Evolutionary conservation across 1,140 invertebrate species (phyloP), one percentile per base, ranked within the genome.

Genomic region (Drosophila ananassae): DNA sequence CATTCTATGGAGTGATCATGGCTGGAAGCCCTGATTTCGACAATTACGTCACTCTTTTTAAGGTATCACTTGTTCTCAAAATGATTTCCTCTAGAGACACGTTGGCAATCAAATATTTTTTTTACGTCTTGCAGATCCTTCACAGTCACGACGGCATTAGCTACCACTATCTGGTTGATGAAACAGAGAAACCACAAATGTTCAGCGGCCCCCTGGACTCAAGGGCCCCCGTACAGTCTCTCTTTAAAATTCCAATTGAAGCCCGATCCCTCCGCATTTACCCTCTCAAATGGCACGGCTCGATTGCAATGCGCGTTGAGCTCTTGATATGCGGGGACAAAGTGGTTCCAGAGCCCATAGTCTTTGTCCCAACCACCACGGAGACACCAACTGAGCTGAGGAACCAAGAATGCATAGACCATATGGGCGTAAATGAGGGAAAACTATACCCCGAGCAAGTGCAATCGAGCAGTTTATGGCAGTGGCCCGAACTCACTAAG

Each of bases 1-100:
- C 95, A 0, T 90, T 97, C 2, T 97, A 96, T 90, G 96, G 96
- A 0, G 92, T 97, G 7, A 85, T 94, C 24, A 83, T 96, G 59
- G 94, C 94, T 73, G 96, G 96, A 21, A 95, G 93, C 90, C 93
- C 94, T 0, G 62, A 93, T 2, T 93, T 93, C 50, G 93, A 96
- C 73, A 94, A 96, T 79, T 96, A 94, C 84, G 95, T 97, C 13
- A 96, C 96, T 3, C 95, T 95, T 61, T 97, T 95, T 68, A 93
- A 94, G 79, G 90, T 91, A 74, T 0, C 41, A 6, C 41, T 44
- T 21, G n/a, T 44, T 44, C 7, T 4, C 5, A 6, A 44, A 37
- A 12, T 10, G 9, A 10, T 12, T 37, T 37, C 12, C 10, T 37
- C 9, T 12, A n/a, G 3, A 37, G 12, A 12, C 7, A 28, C 5